Percentiles rank a stretch among this genome's conserved stretches.
Conservation (phyloP, 2,797 vertebrate genomes). For the Helicolenus hilgendorfi region DNA sequence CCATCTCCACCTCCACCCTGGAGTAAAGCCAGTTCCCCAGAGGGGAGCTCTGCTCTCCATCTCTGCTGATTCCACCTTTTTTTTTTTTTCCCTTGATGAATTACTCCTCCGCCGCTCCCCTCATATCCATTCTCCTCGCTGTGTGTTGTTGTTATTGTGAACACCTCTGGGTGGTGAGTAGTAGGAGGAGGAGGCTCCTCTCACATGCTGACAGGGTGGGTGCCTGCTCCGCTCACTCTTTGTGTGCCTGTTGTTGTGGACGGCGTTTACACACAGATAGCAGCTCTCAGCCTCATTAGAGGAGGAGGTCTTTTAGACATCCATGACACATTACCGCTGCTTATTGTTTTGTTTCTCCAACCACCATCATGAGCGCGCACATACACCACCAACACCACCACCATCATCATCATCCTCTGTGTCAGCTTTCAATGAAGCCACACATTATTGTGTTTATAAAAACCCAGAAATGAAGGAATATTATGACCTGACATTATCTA, state of each 20-base stretch:
- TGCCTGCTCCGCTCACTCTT: slow-evolving; percentile 73
- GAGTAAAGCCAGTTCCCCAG: slow-evolving; percentile 10
- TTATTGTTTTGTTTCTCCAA: background rate
- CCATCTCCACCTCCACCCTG: background rate
- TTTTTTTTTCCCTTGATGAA: slow-evolving; percentile 11
- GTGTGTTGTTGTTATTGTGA: slow-evolving; percentile 66
- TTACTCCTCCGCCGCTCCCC: slow-evolving; percentile 5
- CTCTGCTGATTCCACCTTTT: slow-evolving; percentile 45
- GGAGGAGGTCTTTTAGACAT: background rate
- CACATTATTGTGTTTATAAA: background rate
- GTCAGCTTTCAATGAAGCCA: background rate
- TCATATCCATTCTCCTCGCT: background rate
- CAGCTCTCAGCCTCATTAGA: background rate
- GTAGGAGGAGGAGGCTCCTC: slow-evolving; percentile 72
- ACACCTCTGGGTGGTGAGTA: slow-evolving; percentile 58
- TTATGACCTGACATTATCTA: background rate
- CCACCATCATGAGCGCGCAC: background rate
- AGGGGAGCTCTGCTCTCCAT: slow-evolving; percentile 25
- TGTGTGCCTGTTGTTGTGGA: slow-evolving; percentile 66
- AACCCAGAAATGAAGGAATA: background rate
- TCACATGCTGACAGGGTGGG: slow-evolving; percentile 83
- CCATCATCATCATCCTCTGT: background rate
- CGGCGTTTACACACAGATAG: background rate
- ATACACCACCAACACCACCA: background rate
- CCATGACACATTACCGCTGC: background rate